Evolutionary conservation across 2,797 vertebrate species (phyloP).

Genomic region (Cottoperca gobio): DNA sequence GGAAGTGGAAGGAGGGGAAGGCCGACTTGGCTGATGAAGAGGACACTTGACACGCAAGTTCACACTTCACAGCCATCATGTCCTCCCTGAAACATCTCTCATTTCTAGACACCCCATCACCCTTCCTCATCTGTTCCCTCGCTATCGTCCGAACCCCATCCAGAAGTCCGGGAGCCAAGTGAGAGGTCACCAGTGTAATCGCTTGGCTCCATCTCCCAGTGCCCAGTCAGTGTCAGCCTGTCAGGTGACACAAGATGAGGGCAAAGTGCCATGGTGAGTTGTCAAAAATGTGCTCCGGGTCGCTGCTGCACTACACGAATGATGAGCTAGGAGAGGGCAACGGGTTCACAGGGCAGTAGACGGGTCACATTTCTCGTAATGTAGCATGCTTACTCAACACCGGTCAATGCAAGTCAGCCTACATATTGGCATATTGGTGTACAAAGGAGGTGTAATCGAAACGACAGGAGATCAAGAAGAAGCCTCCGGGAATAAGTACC

Average conservation of each 20-base stretch:
- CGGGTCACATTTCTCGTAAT: constrained; percentile 46
- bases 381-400: constrained; percentile 15
- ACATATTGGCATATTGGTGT: not conserved
- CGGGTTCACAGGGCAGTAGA: not conserved
- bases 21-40: constrained; percentile 19
- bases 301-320: constrained; percentile 8
- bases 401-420: not conserved
- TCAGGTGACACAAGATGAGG: constrained; percentile 53
- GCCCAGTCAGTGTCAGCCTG: constrained; percentile 48
- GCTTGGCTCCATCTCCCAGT: constrained; percentile 48
- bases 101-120: not conserved
- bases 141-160: not conserved
- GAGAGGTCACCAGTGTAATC: constrained; percentile 32
- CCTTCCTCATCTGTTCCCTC: constrained; percentile 5
- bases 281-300: constrained; percentile 43
- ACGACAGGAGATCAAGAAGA: not conserved
- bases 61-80: constrained; percentile 24
- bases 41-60: constrained; percentile 36
- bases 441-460: not conserved
- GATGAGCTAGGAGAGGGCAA: constrained; percentile 18
- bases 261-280: constrained; percentile 56
- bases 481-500: not conserved
- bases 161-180: constrained; percentile 39
- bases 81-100: not conserved
- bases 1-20: constrained; percentile 2